Percentiles rank a stretch among this genome's conserved stretches.
These are phyloP conservation scores for Actenoides lindsayi DNA, from an alignment of 2,113 vertebrate species.

Conservation along the genomic window DNA sequence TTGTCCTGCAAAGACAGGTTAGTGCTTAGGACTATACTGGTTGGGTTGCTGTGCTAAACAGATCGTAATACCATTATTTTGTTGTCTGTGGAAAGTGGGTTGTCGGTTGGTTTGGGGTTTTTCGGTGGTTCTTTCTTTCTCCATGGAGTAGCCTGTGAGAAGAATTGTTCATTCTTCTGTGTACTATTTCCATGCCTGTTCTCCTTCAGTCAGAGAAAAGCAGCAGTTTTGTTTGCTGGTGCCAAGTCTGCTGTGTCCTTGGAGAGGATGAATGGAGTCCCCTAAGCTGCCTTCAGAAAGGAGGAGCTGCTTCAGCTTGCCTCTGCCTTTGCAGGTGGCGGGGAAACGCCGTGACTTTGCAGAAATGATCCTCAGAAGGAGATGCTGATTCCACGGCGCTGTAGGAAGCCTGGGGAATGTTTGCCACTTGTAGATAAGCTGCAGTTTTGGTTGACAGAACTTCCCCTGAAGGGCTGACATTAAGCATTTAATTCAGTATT, in stretches of 20 bases:
- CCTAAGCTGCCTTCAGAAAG: neutral
- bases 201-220: neutral
- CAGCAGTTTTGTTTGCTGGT: neutral
- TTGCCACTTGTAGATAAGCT: neutral
- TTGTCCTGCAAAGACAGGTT: neutral
- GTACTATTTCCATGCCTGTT: neutral
- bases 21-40: neutral
- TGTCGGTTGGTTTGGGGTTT: neutral
- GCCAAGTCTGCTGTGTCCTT: neutral
- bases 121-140: neutral
- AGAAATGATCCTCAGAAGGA: neutral
- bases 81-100: neutral
- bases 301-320: neutral
- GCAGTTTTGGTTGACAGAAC: neutral
- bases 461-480: neutral
- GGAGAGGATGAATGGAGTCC: neutral
- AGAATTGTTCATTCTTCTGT: neutral
- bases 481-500: neutral
- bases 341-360: neutral
- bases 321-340: neutral
- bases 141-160: neutral
- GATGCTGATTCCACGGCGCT: neutral
- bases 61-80: neutral
- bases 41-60: neutral
- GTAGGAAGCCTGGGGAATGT: neutral